These are phyloP conservation scores for Cossypha polioptera DNA, from an alignment of 2,797 vertebrate species.

Conservation along the genomic window DNA sequence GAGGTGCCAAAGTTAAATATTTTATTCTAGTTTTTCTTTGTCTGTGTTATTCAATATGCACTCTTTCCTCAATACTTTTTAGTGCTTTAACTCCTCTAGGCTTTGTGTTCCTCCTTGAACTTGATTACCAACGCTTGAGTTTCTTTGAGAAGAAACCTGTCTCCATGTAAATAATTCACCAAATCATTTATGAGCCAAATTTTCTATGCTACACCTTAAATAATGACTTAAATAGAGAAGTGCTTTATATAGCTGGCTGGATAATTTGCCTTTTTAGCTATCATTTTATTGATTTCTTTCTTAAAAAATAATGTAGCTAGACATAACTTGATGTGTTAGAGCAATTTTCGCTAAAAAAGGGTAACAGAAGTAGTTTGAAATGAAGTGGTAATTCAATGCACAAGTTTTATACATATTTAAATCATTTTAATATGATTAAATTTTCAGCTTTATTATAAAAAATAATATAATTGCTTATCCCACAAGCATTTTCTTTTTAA, in stretches of 20 bases:
- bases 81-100: background rate
- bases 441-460: slow-evolving; percentile 33
- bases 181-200: slow-evolving; percentile 53
- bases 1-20: background rate
- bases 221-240: slow-evolving; percentile 45
- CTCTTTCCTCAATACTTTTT: background rate
- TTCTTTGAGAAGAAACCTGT: slow-evolving; percentile 56
- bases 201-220: slow-evolving; percentile 68
- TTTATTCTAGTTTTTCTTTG: background rate
- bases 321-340: background rate
- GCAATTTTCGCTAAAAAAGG: background rate
- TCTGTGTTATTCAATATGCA: background rate
- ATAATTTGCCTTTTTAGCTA: slow-evolving; percentile 51
- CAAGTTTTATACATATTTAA: slow-evolving; percentile 18
- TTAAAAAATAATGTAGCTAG: slow-evolving; percentile 35
- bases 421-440: slow-evolving; percentile 25
- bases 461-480: slow-evolving; percentile 27
- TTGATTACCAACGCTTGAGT: background rate
- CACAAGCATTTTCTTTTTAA: slow-evolving; percentile 43
- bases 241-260: slow-evolving; percentile 50
- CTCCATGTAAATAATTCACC: slow-evolving; percentile 66
- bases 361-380: slow-evolving; percentile 7
- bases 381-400: background rate
- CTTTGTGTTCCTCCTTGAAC: background rate
- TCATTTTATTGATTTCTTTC: slow-evolving; percentile 62